phyloP scores from a whole-genome alignment of 2,113 vertebrate species.

The Panurus biarmicus region DNA sequence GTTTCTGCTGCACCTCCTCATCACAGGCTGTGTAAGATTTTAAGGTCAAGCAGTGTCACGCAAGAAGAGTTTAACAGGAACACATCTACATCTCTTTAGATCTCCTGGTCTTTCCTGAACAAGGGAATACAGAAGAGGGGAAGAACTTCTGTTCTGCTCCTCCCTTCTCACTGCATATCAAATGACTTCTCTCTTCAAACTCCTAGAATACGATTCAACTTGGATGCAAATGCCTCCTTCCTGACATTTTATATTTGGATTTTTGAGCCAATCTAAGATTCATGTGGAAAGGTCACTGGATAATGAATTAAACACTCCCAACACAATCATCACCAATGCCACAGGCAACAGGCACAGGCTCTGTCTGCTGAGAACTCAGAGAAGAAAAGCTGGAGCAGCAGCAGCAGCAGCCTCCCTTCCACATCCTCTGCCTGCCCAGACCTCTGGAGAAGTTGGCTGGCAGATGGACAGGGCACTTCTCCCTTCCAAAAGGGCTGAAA shows the following conservation, averaged over 20 bases:
- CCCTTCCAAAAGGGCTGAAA: not conserved
- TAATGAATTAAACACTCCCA: not conserved
- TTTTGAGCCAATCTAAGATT: not conserved
- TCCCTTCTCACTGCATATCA: not conserved
- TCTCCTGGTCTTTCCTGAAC: not conserved
- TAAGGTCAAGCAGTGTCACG: not conserved
- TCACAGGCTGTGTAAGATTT: fast-evolving
- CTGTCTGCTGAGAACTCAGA: not conserved
- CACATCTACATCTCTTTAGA: not conserved
- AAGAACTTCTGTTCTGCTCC: not conserved
- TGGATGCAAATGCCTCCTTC: not conserved
- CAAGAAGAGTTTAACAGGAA: not conserved
- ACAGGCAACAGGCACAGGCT: not conserved
- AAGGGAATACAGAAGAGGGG: not conserved
- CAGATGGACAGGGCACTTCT: not conserved
- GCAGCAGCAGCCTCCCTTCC: not conserved
- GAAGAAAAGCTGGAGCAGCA: not conserved
- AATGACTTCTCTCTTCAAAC: not conserved
- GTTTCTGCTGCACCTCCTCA: not conserved
- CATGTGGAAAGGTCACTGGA: not conserved
- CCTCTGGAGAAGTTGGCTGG: not conserved
- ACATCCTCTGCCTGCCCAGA: not conserved
- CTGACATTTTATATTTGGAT: not conserved
- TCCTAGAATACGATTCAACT: not conserved
- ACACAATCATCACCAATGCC: not conserved